Base-by-base conservation (phyloP, 1,140 invertebrate genomes). In the Halictus rubicundus region DNA sequence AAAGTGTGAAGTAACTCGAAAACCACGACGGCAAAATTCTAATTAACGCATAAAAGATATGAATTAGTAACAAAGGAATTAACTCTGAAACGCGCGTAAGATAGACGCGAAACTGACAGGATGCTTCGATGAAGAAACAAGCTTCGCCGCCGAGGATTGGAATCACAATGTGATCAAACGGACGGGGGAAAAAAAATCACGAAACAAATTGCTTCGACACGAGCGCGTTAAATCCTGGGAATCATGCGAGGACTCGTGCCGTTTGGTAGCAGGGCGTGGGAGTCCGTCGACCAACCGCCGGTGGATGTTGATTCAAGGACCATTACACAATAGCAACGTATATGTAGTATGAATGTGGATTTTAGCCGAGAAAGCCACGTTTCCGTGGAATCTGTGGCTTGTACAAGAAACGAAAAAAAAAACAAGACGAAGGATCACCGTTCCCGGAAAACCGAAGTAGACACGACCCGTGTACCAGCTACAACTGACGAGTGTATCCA, bases 341-440 rank as follows among this genome's bases (percentile, higher is more conserved):
- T 39, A n/a, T n/a, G n/a, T n/a, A 59, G 60, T 63, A 74, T 25
- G 66, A 76, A 61, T 61, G 59, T 70, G 63, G 68, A 60, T 79
- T 68, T 71, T 61, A 82, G 52, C 72, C 68, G 81, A 86, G 77
- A 86, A 83, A 86, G 81, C 86, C 85, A 90, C 88, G 88, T 91
- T 91, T 91, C 87, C 83, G 23, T 79, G 39, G 75, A 64, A 59
- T 57, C 65, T 68, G 65, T 68, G 66, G 81, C 42, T 69, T 80
- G 64, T 64, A 83, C 57, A 68, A 66, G 42, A 70, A 66, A 80
- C 66, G 57, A 87, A 75, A 74, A 60, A 32, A 71, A 39, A 49
- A 42, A n/a, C 37, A 42, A 16, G 10, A 32, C 16, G 57, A 39
- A 27, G n/a, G 21, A 32, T 82, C 80, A 46, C 49, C 59, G 73